Base-by-base conservation (phyloP, 2,797 vertebrate species). In the Anabas testudineus region DNA sequence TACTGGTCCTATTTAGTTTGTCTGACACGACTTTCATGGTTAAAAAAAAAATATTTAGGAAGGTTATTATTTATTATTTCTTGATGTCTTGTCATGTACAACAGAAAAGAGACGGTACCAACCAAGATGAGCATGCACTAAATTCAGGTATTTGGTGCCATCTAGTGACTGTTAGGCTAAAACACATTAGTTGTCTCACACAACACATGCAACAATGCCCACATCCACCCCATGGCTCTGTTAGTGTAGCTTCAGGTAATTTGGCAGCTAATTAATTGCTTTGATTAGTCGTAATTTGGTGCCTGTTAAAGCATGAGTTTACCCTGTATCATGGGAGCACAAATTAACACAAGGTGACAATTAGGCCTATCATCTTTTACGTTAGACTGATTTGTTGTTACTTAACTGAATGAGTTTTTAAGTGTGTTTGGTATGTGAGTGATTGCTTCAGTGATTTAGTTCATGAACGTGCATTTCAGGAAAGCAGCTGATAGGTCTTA, bases 221-320 rank as follows among this genome's bases (percentile, higher is more conserved):
- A 7, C 8, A 21, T 39, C 53, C 64, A 10, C 49, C 57, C 54
- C 69, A 21, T 41, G 55, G 45, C 69, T 46, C 78, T 76, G 83
- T 48, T 78, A 58, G 73, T 80, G 76, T n/a, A 65, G 67, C 80
- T 70, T 82, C 69, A 85, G 80, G 81, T 85, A 83, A 91, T 90
- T 90, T 86, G 67, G 73, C 72, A 56, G 76, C 80, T 84, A 87
- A 90, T 90, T 83, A 89, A 86, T 84, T 86, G 70, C 70, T 81
- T 80, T 87, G 82, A 88, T 89, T 83, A 75, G 67, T 67, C 62
- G 41, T 87, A 90, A 90, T 84, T 84, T 79, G 36, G 83, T 77
- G 71, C 65, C 72, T 12, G 42, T 72, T 84, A 61, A 84, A 83
- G 60, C 54, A 59, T 2, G 52, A 73, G 66, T 83, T 86, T 47